These are phyloP conservation scores for Lymantria dispar DNA, from an alignment of 2,888 invertebrate genomes.

Conservation along the genomic window DNA sequence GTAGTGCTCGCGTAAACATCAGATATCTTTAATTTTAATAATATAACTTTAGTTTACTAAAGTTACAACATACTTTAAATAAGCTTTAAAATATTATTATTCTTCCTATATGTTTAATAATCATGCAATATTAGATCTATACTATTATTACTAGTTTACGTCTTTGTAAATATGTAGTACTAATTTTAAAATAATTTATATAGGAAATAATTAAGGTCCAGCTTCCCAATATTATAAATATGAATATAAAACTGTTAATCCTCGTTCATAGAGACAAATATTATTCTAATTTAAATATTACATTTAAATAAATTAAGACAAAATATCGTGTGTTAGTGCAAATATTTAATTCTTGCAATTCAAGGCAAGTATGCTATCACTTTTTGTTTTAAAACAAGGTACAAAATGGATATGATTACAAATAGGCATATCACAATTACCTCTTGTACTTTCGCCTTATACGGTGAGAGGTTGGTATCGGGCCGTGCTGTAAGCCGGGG, in stretches of 20 bases:
- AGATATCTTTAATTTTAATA: no score
- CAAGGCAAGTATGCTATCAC: constrained; percentile 45
- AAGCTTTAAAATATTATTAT: constrained; percentile 8
- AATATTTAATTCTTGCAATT: constrained; percentile 47
- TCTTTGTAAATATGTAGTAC: no score
- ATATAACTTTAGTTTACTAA: no score
- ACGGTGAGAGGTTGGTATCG: constrained; percentile 29
- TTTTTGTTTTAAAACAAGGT: constrained; percentile 51
- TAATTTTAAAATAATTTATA: neutral
- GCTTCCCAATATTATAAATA: constrained; percentile 20
- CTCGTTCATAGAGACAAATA: constrained; percentile 15
- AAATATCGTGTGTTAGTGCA: constrained; percentile 56
- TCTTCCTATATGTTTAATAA: neutral
- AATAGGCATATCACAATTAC: constrained; percentile 74
- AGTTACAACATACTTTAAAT: neutral
- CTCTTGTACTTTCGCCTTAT: constrained; percentile 59
- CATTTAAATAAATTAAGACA: constrained; percentile 7
- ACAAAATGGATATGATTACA: constrained; percentile 65
- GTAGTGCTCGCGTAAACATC: no score
- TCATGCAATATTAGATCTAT: neutral
- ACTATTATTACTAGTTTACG: neutral
- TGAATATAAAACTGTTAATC: constrained; percentile 12
- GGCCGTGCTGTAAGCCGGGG: constrained; percentile 28
- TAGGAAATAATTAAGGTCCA: constrained; percentile 6
- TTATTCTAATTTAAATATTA: constrained; percentile 17